Evolutionary conservation across 2,113 vertebrate genomes (phyloP).

Genomic region (Crotalus helleri): DNA sequence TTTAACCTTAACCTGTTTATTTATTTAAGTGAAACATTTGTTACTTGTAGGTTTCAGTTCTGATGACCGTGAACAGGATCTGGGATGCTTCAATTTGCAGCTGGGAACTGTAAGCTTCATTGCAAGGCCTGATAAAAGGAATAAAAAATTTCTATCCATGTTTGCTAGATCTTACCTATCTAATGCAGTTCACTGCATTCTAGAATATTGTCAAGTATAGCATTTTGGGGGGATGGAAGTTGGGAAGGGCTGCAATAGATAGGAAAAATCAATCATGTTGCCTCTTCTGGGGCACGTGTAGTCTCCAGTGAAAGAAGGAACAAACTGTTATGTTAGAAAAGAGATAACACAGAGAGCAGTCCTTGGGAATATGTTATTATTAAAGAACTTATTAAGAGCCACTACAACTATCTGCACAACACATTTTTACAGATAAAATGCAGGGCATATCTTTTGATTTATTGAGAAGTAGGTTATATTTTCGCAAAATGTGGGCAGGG

Average conservation of each 20-base stretch:
- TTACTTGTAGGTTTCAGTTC: neutral
- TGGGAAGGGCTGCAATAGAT: neutral
- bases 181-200: neutral
- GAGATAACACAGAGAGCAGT: conserved; percentile 46
- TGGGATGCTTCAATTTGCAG: neutral
- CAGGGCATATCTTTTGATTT: conserved; percentile 59
- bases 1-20: neutral
- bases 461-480: conserved; percentile 54
- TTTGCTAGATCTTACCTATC: neutral
- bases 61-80: neutral
- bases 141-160: neutral
- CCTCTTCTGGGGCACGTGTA: neutral
- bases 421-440: conserved; percentile 32
- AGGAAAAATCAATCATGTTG: neutral
- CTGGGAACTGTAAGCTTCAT: neutral
- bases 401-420: conserved; percentile 56
- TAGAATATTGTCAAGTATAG: neutral
- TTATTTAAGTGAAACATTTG: neutral
- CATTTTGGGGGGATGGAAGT: neutral
- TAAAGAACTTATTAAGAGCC: conserved; percentile 32
- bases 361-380: conserved; percentile 58
- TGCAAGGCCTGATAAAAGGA: neutral
- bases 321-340: conserved; percentile 34
- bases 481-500: conserved; percentile 55
- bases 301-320: conserved; percentile 37